Conservation (phyloP, 2,113 vertebrate species). For the Haliaeetus leucogaster region DNA sequence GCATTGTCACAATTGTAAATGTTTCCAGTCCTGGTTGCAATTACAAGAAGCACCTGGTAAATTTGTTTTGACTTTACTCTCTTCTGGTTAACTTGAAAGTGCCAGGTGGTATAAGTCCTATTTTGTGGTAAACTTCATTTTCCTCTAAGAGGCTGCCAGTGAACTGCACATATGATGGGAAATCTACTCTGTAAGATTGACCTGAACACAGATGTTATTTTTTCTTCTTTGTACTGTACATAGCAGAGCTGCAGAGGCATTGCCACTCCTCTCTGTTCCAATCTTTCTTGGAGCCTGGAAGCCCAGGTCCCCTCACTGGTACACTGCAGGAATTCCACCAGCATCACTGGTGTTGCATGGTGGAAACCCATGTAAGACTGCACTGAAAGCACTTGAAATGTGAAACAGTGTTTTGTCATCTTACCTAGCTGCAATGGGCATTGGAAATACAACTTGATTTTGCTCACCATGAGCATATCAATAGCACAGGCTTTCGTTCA, state of each 20-base stretch:
- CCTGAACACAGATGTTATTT: not conserved
- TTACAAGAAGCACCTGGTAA: not conserved
- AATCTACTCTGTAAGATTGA: not conserved
- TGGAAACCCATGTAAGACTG: not conserved
- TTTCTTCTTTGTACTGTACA: not conserved
- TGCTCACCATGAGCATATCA: not conserved
- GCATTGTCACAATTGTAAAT: not conserved
- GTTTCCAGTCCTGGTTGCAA: not conserved
- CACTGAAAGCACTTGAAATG: not conserved
- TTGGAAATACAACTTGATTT: not conserved
- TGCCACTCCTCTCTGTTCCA: not conserved
- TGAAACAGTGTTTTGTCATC: not conserved
- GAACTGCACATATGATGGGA: not conserved
- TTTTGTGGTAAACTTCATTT: not conserved
- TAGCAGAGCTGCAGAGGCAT: not conserved
- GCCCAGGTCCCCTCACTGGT: not conserved
- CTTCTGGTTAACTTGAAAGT: not conserved
- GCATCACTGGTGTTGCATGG: not conserved
- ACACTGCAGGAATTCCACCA: not conserved
- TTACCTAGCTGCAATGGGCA: not conserved
- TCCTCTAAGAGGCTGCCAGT: not conserved
- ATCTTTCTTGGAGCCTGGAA: not conserved
- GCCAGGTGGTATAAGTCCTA: not conserved
- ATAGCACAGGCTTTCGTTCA: not conserved
- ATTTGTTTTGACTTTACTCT: conserved; percentile 7